A percentile compares a stretch with the other conserved stretches of the same genome.
Evolutionary conservation across 2,888 invertebrate genomes (phyloP).

Genomic region (Xanthostigma xanthostigma): DNA sequence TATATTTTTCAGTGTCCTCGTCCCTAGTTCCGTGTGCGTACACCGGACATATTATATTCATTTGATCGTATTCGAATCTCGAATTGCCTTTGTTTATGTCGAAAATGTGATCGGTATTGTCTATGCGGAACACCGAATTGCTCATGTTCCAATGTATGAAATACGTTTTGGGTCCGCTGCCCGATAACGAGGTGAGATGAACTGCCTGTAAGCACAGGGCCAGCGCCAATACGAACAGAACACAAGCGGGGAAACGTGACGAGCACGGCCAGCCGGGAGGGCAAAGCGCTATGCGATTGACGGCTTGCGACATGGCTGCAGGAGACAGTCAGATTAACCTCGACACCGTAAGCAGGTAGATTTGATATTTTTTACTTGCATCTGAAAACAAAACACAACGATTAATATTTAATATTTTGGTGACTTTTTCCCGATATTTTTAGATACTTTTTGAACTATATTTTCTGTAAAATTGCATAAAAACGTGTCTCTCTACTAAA

Average conservation of each 20-base stretch:
- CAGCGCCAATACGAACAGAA: slow-evolving; percentile 20
- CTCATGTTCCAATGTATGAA: slow-evolving; percentile 31
- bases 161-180: slow-evolving; percentile 28
- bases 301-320: no score
- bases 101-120: slow-evolving; percentile 93
- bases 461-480: no score
- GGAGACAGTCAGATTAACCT: no score
- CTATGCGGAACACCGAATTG: slow-evolving; percentile 65
- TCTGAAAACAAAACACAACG: no score
- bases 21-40: slow-evolving; percentile 75
- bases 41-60: slow-evolving; percentile 88
- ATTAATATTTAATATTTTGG: no score
- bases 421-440: no score
- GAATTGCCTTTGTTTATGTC: slow-evolving; percentile 88
- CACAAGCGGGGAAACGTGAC: slow-evolving; percentile 17
- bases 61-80: slow-evolving; percentile 89
- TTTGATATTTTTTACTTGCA: no score
- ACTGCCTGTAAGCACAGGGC: slow-evolving; percentile 22
- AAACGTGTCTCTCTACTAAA: no score
- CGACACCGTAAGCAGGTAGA: no score
- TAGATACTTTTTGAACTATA: no score
- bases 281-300: background rate
- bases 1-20: slow-evolving; percentile 86
- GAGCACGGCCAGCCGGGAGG: slow-evolving; percentile 9
- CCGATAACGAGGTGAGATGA: slow-evolving; percentile 23